A percentile compares a stretch with the other conserved stretches of the same genome.
These are phyloP conservation scores for Pleuronectes platessa DNA, from an alignment of 2,113 vertebrate species.

Conservation along the genomic window DNA sequence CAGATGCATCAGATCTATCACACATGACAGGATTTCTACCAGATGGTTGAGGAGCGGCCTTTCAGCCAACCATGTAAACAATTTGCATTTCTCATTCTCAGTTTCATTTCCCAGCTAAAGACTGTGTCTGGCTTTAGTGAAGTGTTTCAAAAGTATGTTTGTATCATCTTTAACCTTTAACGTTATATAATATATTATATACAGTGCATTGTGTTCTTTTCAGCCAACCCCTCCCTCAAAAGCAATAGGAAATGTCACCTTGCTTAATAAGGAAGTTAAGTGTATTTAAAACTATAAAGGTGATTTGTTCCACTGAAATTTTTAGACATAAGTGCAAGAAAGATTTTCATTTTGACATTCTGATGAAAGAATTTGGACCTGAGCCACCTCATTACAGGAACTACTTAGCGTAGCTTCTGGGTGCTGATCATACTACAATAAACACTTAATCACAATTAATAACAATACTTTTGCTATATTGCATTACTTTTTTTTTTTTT, in stretches of 20 bases:
- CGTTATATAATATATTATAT: no score
- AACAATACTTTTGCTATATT: slow-evolving; percentile 17
- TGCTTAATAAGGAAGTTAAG: background rate
- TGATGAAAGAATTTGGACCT: slow-evolving; percentile 17
- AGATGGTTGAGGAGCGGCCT: slow-evolving; percentile 23
- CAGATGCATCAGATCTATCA: slow-evolving; percentile 28
- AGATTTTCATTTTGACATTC: background rate
- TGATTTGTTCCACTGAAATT: slow-evolving; percentile 58
- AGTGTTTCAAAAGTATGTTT: background rate
- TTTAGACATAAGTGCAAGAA: slow-evolving; percentile 66
- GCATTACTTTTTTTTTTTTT: slow-evolving; percentile 6
- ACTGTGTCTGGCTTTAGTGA: slow-evolving; percentile 14
- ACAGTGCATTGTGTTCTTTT: background rate
- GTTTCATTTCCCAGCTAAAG: slow-evolving; percentile 25
- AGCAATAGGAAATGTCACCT: slow-evolving; percentile 7
- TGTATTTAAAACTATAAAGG: background rate
- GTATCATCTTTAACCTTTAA: no score
- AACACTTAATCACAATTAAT: slow-evolving; percentile 21
- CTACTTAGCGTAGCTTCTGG: background rate
- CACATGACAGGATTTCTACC: slow-evolving; percentile 57
- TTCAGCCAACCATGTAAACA: slow-evolving; percentile 48
- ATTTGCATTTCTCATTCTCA: slow-evolving; percentile 55
- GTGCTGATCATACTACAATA: slow-evolving; percentile 18
- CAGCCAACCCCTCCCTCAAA: slow-evolving; percentile 7
- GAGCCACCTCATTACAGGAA: slow-evolving; percentile 4